Evolutionary conservation across 2,113 vertebrate species (phyloP).

Genomic region (Rhinolophus ferrumequinum): DNA sequence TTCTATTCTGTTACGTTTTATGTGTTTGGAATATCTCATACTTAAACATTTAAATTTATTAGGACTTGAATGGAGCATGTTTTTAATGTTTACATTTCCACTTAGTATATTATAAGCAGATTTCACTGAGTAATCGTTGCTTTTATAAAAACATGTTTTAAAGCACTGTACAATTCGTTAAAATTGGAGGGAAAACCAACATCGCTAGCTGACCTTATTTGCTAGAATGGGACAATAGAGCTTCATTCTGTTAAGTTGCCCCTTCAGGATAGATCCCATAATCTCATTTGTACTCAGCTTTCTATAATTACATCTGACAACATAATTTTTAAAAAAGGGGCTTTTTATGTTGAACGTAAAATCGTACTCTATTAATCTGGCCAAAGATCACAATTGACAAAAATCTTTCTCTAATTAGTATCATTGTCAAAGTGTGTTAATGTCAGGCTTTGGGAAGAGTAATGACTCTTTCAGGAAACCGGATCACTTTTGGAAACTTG

Average conservation of each 20-base stretch:
- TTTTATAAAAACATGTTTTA: slow-evolving; percentile 57
- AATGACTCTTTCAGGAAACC: slow-evolving; percentile 68
- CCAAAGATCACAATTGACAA: slow-evolving; percentile 78
- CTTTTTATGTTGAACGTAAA: slow-evolving; percentile 83
- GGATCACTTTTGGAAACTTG: slow-evolving; percentile 47
- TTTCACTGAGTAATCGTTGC: slow-evolving; percentile 60
- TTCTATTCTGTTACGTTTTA: slow-evolving; percentile 31
- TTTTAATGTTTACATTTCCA: slow-evolving; percentile 42
- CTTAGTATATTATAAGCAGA: neutral
- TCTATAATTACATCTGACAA: slow-evolving; percentile 83
- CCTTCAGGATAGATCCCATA: slow-evolving; percentile 73
- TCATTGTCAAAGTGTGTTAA: slow-evolving; percentile 82
- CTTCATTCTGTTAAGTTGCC: slow-evolving; percentile 70
- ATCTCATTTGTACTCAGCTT: slow-evolving; percentile 79
- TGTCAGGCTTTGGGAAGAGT: slow-evolving; percentile 75
- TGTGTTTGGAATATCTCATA: slow-evolving; percentile 25
- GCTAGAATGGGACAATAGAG: slow-evolving; percentile 60
- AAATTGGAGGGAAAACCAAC: slow-evolving; percentile 41
- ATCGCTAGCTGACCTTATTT: slow-evolving; percentile 71
- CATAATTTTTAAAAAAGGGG: slow-evolving; percentile 77
- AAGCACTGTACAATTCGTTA: slow-evolving; percentile 59
- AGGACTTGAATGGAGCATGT: neutral
- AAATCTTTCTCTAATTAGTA: slow-evolving; percentile 85
- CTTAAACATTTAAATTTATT: neutral
- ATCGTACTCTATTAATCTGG: slow-evolving; percentile 80